Evolutionary conservation across 1,140 invertebrate genomes (phyloP).

Genomic region (Phymastichus coffea): DNA sequence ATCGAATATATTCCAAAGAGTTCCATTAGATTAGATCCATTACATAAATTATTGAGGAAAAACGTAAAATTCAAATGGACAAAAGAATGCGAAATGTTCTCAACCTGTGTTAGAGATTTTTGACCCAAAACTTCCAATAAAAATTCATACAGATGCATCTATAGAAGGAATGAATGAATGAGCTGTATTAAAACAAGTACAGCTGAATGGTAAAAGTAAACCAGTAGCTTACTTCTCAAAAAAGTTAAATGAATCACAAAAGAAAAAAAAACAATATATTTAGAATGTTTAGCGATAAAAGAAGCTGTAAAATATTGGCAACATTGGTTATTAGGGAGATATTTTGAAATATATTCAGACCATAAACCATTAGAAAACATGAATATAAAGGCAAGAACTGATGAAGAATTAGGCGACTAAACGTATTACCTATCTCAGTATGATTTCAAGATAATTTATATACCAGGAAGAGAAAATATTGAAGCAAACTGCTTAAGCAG

Average conservation of each 20-base stretch:
- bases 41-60: constrained; percentile 28
- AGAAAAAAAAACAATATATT: not conserved
- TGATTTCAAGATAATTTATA: constrained; percentile 3
- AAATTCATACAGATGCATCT: constrained; percentile 33
- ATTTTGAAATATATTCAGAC: not conserved
- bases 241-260: not conserved
- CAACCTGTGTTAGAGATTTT: constrained; percentile 28
- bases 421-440: constrained; percentile 11
- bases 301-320: constrained; percentile 7
- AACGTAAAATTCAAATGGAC: constrained; percentile 21
- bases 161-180: no score
- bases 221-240: constrained; percentile 1
- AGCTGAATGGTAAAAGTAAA: not conserved
- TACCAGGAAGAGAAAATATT: constrained; percentile 4
- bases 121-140: constrained; percentile 25
- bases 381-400: constrained; percentile 1
- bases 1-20: constrained; percentile 16
- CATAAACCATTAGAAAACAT: constrained; percentile 10
- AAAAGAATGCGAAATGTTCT: constrained; percentile 19
- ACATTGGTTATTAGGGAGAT: constrained; percentile 4
- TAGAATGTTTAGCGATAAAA: constrained; percentile 7
- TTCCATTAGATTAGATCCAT: constrained; percentile 20
- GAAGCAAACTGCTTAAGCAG: constrained; percentile 9
- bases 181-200: not conserved
- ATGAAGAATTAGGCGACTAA: constrained; percentile 1